A percentile compares a stretch with the other conserved stretches of the same genome.
Evolutionary conservation across 2,113 vertebrate genomes (phyloP).

Genomic region (Salvelinus namaycush): DNA sequence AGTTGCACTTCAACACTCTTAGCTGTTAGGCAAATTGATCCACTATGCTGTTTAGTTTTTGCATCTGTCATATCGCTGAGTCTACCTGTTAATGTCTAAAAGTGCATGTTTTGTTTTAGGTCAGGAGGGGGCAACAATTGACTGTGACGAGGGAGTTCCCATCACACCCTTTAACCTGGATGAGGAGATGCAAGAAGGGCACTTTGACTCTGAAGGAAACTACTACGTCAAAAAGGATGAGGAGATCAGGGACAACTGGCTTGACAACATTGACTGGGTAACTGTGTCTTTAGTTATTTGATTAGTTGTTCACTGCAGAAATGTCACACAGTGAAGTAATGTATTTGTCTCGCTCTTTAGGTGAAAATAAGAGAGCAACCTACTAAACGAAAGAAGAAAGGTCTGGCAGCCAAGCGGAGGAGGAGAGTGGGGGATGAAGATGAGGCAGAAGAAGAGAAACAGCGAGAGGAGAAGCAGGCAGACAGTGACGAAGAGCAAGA

Average conservation of each 20-base stretch:
- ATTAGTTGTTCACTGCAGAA: neutral
- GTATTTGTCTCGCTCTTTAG: conserved; percentile 48
- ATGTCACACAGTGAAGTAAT: neutral
- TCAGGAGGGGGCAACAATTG: conserved; percentile 86
- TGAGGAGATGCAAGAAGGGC: conserved; percentile 91
- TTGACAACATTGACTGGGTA: conserved; percentile 94
- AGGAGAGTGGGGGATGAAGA: conserved; percentile 76
- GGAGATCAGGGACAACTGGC: conserved; percentile 88
- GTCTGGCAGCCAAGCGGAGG: conserved; percentile 70
- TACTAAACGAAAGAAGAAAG: conserved; percentile 73
- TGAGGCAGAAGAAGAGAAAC: conserved; percentile 76
- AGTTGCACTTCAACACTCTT: too few relatives aligned
- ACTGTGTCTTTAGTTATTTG: neutral
- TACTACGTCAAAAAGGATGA: conserved; percentile 87
- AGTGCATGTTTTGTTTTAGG: conserved; percentile 63
- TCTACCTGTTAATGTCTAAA: neutral
- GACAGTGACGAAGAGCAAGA: conserved; percentile 56
- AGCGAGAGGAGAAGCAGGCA: conserved; percentile 62
- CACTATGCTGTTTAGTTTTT: too few relatives aligned
- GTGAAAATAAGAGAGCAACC: conserved; percentile 84
- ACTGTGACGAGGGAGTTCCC: conserved; percentile 85
- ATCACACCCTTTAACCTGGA: conserved; percentile 91
- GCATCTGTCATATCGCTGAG: too few relatives aligned
- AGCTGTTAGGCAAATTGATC: too few relatives aligned
- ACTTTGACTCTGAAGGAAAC: conserved; percentile 92